phyloP scores from a whole-genome alignment of 2,888 invertebrate genomes.

The Griposia aprilina region DNA sequence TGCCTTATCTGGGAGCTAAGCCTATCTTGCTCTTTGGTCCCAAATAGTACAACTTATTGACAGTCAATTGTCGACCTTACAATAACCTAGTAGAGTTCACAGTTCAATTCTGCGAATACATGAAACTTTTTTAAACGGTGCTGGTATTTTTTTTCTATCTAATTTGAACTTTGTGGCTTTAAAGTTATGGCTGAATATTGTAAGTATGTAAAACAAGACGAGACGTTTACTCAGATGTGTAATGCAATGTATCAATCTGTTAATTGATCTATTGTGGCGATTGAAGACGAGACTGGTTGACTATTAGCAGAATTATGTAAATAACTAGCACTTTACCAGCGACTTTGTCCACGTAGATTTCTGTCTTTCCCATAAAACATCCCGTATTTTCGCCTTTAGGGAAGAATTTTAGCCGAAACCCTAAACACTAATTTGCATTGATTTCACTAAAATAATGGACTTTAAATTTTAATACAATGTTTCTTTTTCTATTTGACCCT shows the following conservation, averaged over 20 bases:
- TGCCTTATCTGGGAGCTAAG: conserved; percentile 40
- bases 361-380: neutral
- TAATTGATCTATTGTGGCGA: conserved; percentile 40
- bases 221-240: conserved; percentile 30
- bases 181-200: neutral
- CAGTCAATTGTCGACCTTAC: conserved; percentile 45
- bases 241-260: conserved; percentile 26
- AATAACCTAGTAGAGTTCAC: neutral
- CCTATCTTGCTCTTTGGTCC: conserved; percentile 28
- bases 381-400: neutral
- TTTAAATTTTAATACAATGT: neutral
- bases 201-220: neutral
- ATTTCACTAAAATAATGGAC: neutral
- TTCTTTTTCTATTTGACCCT: neutral
- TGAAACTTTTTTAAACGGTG: neutral
- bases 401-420: neutral
- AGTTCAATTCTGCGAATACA: neutral
- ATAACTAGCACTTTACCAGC: neutral
- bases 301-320: conserved; percentile 21
- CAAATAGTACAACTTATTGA: conserved; percentile 23
- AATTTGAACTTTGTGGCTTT: neutral
- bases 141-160: neutral
- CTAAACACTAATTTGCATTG: neutral
- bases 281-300: conserved; percentile 22
- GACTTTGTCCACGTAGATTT: neutral